Conservation (phyloP, 2,797 vertebrate genomes). For the Sebastes wilsoni region DNA sequence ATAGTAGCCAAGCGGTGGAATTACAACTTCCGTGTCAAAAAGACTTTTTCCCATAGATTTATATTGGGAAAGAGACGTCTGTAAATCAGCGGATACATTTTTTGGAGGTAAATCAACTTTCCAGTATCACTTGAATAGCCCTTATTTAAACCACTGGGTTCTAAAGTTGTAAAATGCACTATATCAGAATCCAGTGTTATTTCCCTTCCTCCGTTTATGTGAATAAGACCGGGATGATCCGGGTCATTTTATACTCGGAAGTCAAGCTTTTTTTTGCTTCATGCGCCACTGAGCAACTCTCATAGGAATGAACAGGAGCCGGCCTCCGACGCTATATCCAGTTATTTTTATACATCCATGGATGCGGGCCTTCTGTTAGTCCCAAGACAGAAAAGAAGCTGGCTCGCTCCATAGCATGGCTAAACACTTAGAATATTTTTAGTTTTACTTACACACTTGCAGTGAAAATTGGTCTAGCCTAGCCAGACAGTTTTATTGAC, state of each 20-base stretch:
- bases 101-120: too few species aligned
- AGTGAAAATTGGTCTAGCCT: too few species aligned
- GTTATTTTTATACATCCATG: neutral
- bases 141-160: neutral
- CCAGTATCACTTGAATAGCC: neutral
- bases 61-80: too few species aligned
- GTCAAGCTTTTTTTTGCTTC: neutral
- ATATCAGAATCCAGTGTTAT: neutral
- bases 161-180: neutral
- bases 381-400: too few species aligned
- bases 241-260: neutral
- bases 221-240: neutral
- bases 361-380: too few species aligned
- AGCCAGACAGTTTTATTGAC: neutral
- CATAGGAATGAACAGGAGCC: neutral
- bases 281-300: neutral
- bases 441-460: too few species aligned
- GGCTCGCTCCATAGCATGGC: too few species aligned
- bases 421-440: too few species aligned
- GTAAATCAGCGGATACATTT: too few species aligned
- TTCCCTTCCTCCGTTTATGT: neutral
- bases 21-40: too few species aligned
- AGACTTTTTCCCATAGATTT: too few species aligned
- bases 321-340: neutral
- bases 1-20: too few species aligned